A percentile compares a stretch with the other conserved stretches of the same genome.
Evolutionary conservation across 2,888 invertebrate species (phyloP).

Genomic region (Stenotaenia linearis): DNA sequence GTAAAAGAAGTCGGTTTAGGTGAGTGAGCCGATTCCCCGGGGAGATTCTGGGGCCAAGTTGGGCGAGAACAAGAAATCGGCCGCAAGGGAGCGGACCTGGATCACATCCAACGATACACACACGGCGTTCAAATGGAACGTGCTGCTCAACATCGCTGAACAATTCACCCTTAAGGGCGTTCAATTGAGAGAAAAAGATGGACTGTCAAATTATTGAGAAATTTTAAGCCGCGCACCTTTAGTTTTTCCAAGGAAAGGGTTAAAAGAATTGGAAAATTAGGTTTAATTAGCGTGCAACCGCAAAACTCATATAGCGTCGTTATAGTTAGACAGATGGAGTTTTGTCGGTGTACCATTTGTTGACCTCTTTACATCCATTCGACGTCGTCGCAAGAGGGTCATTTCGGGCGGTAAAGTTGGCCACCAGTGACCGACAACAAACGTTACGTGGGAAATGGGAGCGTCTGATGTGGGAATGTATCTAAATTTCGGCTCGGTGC

Average conservation of each 20-base stretch:
- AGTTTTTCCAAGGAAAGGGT: neutral
- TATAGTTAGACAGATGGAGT: neutral
- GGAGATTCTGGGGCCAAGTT: conserved; percentile 18
- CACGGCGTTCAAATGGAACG: conserved; percentile 19
- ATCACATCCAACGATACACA: conserved; percentile 26
- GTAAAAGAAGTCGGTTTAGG: conserved; percentile 26
- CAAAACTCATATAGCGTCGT: neutral
- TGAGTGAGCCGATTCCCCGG: conserved; percentile 14
- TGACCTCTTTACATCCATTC: neutral
- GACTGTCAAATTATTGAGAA: neutral
- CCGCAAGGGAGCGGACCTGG: conserved; percentile 16
- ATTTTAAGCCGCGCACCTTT: neutral
- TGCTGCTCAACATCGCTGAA: conserved; percentile 19
- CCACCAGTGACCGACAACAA: conserved; percentile 1
- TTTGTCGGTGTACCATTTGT: neutral
- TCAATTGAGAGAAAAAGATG: conserved; percentile 17
- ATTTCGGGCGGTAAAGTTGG: neutral
- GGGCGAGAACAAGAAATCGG: conserved; percentile 16
- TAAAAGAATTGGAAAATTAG: too few species aligned
- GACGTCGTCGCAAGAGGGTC: neutral
- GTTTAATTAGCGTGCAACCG: neutral
- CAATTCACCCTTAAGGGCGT: conserved; percentile 21
- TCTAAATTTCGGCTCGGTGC: neutral
- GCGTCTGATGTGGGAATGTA: neutral
- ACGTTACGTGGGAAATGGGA: neutral